Percentiles rank a stretch among this genome's conserved stretches.
phyloP scores from a whole-genome alignment of 2,888 invertebrate species.

The Tanytarsus gracilentus region DNA sequence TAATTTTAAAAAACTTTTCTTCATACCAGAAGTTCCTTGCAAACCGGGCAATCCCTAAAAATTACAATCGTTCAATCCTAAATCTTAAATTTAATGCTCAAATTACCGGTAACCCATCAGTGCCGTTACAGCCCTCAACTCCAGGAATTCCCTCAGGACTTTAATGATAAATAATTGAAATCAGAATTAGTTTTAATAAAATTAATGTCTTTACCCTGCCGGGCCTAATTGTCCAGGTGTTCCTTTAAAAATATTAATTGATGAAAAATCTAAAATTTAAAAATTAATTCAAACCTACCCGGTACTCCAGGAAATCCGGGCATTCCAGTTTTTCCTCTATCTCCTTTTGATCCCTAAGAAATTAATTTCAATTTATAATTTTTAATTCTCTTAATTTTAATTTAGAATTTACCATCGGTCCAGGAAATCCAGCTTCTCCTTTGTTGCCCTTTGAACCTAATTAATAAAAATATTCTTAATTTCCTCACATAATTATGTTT shows the following conservation, averaged over 20 bases:
- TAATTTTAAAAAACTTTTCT: background rate
- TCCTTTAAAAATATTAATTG: slow-evolving; percentile 30
- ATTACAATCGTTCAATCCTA: slow-evolving; percentile 37
- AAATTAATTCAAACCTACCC: slow-evolving; percentile 30
- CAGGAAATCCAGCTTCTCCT: slow-evolving; percentile 74
- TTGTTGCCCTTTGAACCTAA: slow-evolving; percentile 81
- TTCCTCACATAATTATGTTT: too few relatives aligned
- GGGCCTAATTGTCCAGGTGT: slow-evolving; percentile 34
- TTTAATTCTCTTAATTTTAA: too few relatives aligned
- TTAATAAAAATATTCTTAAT: too few relatives aligned
- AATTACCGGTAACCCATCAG: slow-evolving; percentile 62
- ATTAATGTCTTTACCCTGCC: background rate
- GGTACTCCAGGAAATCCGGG: slow-evolving; percentile 62
- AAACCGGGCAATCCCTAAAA: slow-evolving; percentile 48
- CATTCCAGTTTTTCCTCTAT: slow-evolving; percentile 74
- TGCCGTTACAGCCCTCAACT: slow-evolving; percentile 92
- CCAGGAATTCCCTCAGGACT: slow-evolving; percentile 59
- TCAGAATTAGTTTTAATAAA: background rate
- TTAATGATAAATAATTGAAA: background rate
- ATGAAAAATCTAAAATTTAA: background rate
- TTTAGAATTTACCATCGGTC: slow-evolving; percentile 47
- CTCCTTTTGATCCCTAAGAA: slow-evolving; percentile 63
- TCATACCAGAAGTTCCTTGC: slow-evolving; percentile 3
- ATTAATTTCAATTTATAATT: background rate
- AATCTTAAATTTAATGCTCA: too few relatives aligned